These are phyloP conservation scores for Dynastes grantii DNA, from an alignment of 2,888 invertebrate genomes.

Conservation along the genomic window DNA sequence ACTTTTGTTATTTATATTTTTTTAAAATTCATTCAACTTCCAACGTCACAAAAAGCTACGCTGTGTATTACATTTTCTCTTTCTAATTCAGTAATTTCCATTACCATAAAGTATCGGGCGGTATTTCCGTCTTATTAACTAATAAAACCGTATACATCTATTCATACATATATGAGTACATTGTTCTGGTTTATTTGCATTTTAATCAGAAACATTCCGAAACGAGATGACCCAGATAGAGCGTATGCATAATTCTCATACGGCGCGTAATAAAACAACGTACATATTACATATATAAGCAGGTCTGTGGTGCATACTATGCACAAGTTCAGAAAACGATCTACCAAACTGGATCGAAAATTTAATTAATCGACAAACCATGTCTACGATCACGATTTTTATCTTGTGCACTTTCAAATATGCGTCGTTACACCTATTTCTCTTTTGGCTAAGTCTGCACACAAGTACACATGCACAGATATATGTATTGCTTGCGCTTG, in stretches of 20 bases:
- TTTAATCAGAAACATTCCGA: constrained; percentile 36
- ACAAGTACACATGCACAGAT: background rate
- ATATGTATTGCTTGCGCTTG: background rate
- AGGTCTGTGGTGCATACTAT: background rate
- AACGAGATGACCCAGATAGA: constrained; percentile 38
- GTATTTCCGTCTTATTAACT: constrained; percentile 26
- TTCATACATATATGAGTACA: constrained; percentile 6
- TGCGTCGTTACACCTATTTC: background rate
- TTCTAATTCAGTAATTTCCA: background rate
- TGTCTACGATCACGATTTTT: background rate
- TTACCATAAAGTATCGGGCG: background rate
- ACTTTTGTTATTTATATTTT: too few relatives aligned
- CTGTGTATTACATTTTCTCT: background rate
- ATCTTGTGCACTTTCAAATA: background rate
- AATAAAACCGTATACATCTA: constrained; percentile 7
- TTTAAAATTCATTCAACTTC: too few relatives aligned
- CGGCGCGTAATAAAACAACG: background rate
- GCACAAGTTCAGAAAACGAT: background rate
- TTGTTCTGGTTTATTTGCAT: constrained; percentile 40
- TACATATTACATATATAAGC: constrained; percentile 12
- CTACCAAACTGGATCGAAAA: constrained; percentile 2
- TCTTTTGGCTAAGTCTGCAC: background rate
- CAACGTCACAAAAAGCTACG: too few relatives aligned
- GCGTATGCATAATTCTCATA: background rate
- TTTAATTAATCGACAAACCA: constrained; percentile 15